Evolutionary conservation across 2,888 invertebrate genomes (phyloP).

Genomic region (Matsumyia berberina): DNA sequence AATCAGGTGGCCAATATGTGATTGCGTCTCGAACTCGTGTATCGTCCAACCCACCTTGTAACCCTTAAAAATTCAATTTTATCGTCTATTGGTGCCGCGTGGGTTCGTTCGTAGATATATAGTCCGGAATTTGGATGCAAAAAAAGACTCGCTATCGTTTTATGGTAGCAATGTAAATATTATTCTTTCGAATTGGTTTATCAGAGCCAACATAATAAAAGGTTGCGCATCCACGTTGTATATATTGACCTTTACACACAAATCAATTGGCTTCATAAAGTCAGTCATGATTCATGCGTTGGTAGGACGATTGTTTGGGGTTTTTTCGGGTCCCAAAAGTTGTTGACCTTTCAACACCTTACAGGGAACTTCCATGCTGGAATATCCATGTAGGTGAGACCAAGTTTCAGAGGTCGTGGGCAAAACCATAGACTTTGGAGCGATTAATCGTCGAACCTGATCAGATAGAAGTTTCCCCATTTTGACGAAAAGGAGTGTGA

Average conservation of each 20-base stretch:
- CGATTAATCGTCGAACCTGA: too few species aligned
- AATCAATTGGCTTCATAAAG: not conserved
- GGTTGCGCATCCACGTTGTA: not conserved
- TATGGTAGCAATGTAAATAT: conserved; percentile 42
- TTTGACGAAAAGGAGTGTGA: too few species aligned
- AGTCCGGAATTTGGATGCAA: not conserved
- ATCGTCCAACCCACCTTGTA: not conserved
- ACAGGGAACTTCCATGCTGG: too few species aligned
- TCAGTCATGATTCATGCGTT: not conserved
- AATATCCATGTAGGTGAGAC: too few species aligned
- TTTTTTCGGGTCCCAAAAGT: not conserved
- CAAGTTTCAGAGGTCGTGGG: too few species aligned
- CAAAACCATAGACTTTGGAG: too few species aligned
- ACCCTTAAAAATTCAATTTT: conserved; percentile 2
- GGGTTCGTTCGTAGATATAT: too few species aligned
- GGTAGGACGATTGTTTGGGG: not conserved
- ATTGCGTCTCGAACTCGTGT: not conserved
- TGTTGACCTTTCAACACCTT: not conserved
- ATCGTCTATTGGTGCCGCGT: too few species aligned
- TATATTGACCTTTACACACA: not conserved
- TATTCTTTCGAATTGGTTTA: conserved; percentile 6
- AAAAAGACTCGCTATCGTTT: conserved; percentile 21
- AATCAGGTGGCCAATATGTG: conserved; percentile 12
- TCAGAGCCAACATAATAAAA: not conserved
- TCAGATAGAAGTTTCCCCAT: too few species aligned